These are phyloP conservation scores for Pelodytes ibericus DNA, from an alignment of 2,797 vertebrate genomes.

Conservation along the genomic window DNA sequence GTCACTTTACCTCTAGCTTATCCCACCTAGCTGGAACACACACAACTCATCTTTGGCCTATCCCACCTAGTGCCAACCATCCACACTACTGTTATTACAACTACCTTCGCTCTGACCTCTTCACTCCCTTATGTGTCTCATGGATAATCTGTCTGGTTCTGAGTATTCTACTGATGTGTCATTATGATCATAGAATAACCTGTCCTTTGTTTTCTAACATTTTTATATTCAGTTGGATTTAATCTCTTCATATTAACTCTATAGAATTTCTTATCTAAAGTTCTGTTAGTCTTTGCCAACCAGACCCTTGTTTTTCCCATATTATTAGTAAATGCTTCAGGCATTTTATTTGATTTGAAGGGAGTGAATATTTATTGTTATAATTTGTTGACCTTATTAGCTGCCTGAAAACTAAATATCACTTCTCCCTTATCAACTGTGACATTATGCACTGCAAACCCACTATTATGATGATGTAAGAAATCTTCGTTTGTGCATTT, in stretches of 20 bases:
- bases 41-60: no score
- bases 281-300: not conserved
- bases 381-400: not conserved
- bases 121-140: no score
- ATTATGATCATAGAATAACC: no score
- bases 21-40: no score
- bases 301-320: not conserved
- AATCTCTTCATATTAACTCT: not conserved
- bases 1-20: no score
- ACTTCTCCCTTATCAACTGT: constrained; percentile 4
- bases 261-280: not conserved
- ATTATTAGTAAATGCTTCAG: not conserved
- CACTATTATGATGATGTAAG: not conserved
- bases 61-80: no score
- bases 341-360: not conserved
- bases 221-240: not conserved
- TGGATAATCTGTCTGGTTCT: no score
- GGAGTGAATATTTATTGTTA: not conserved
- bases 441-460: constrained; percentile 5
- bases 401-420: not conserved
- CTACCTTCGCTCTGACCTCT: no score
- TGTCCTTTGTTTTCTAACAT: no score
- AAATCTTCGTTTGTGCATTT: not conserved
- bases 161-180: no score
- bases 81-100: no score